phyloP scores from a whole-genome alignment of 1,140 invertebrate genomes.

The Brachionus rotundiformis region DNA sequence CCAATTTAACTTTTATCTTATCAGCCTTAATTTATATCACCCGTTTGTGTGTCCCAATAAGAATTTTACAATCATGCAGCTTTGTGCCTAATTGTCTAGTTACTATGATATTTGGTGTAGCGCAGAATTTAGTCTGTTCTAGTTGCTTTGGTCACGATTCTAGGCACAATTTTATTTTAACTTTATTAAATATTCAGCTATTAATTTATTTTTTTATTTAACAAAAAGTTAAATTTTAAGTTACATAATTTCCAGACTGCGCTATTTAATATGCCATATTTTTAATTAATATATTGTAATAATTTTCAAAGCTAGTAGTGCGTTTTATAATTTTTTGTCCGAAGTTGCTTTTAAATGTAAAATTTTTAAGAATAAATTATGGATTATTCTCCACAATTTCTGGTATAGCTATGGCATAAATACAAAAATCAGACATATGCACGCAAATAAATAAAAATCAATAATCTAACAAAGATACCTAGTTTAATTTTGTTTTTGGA shows the following conservation, averaged over 20 bases:
- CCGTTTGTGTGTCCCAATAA: background rate
- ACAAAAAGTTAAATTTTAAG: background rate
- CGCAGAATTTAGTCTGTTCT: background rate
- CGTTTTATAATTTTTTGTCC: background rate
- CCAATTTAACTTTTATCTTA: constrained; percentile 8
- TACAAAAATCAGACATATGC: too few species aligned
- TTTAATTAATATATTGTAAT: background rate
- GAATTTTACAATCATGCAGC: background rate
- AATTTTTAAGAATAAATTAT: too few species aligned
- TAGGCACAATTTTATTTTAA: background rate
- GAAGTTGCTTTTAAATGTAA: too few species aligned
- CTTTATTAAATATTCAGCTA: background rate
- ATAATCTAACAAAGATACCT: too few species aligned
- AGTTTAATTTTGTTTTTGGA: too few species aligned
- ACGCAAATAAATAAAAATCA: too few species aligned
- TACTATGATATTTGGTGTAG: background rate
- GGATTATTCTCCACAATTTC: too few species aligned
- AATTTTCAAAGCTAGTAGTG: background rate
- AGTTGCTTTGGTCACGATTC: background rate
- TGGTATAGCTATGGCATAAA: too few species aligned
- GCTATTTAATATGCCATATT: background rate
- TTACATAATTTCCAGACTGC: background rate
- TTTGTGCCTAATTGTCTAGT: background rate
- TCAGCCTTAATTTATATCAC: constrained; percentile 6
- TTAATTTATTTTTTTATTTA: background rate